A percentile compares a stretch with the other conserved stretches of the same genome.
Evolutionary conservation across 2,797 vertebrate genomes (phyloP).

Genomic region (Bovichtus diacanthus): DNA sequence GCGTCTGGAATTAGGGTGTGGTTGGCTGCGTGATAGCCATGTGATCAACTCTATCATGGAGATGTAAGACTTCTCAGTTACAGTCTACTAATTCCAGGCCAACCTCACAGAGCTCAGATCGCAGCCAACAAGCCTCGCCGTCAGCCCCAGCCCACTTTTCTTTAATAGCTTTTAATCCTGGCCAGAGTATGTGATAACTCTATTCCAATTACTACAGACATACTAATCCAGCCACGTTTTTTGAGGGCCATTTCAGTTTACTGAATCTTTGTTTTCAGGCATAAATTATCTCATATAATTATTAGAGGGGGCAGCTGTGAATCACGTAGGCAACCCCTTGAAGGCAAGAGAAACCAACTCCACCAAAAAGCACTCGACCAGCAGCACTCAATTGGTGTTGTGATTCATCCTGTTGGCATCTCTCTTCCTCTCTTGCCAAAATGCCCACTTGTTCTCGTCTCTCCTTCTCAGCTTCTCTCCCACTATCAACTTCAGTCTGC

Average conservation of each 20-base stretch:
- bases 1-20: constrained; percentile 64
- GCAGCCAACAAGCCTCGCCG: constrained; percentile 32
- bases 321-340: constrained; percentile 12
- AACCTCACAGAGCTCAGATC: constrained; percentile 41
- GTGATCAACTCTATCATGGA: constrained; percentile 62
- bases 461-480: constrained; percentile 32
- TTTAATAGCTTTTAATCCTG: constrained; percentile 29
- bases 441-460: constrained; percentile 42
- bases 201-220: constrained; percentile 31
- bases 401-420: constrained; percentile 82
- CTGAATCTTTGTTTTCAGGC: constrained; percentile 40
- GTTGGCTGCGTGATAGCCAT: constrained; percentile 67
- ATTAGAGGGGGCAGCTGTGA: constrained; percentile 10
- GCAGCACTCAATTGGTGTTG: constrained; percentile 62
- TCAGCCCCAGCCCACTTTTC: constrained; percentile 18
- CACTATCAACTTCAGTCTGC: constrained; percentile 31
- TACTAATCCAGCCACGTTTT: constrained; percentile 10
- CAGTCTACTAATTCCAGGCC: constrained; percentile 47
- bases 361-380: constrained; percentile 22
- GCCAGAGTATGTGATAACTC: constrained; percentile 25
- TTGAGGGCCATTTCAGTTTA: neutral
- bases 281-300: constrained; percentile 17
- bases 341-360: constrained; percentile 14
- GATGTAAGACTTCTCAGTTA: constrained; percentile 67
- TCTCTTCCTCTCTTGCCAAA: constrained; percentile 44